A percentile compares a stretch with the other conserved stretches of the same genome.
Conservation (phyloP, 2,113 vertebrate species). For the Periophthalmodon schlosseri region DNA sequence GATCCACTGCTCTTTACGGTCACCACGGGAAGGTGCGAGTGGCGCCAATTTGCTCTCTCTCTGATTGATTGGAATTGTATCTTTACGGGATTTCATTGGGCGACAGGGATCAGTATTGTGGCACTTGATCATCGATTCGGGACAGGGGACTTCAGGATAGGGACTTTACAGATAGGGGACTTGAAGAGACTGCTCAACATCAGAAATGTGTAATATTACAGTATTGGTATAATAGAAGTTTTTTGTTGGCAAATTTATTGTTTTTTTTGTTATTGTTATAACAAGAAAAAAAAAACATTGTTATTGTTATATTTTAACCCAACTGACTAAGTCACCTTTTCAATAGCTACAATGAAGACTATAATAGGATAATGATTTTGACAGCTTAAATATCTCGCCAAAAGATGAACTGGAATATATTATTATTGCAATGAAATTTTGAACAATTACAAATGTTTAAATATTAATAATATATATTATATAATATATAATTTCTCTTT, state of each 20-base stretch:
- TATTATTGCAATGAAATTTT: conserved; percentile 21
- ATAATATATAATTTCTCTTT: too few relatives aligned
- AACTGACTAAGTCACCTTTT: too few relatives aligned
- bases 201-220: neutral
- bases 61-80: conserved; percentile 66
- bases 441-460: too few relatives aligned
- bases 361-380: too few relatives aligned
- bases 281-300: too few relatives aligned
- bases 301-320: too few relatives aligned
- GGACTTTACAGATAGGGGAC: conserved; percentile 7
- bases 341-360: too few relatives aligned
- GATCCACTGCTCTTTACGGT: conserved; percentile 60
- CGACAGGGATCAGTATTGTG: conserved; percentile 68
- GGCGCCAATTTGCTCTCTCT: conserved; percentile 42
- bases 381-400: too few relatives aligned
- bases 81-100: conserved; percentile 65
- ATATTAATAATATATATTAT: too few relatives aligned
- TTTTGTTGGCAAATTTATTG: too few relatives aligned
- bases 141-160: conserved; percentile 3
- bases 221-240: conserved; percentile 1
- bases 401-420: conserved; percentile 1
- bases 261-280: too few relatives aligned
- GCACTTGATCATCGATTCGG: conserved; percentile 57
- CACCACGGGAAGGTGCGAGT: conserved; percentile 31
- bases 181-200: conserved; percentile 27